phyloP scores from a whole-genome alignment of 1,140 invertebrate genomes.

The Drosophila rufa region DNA sequence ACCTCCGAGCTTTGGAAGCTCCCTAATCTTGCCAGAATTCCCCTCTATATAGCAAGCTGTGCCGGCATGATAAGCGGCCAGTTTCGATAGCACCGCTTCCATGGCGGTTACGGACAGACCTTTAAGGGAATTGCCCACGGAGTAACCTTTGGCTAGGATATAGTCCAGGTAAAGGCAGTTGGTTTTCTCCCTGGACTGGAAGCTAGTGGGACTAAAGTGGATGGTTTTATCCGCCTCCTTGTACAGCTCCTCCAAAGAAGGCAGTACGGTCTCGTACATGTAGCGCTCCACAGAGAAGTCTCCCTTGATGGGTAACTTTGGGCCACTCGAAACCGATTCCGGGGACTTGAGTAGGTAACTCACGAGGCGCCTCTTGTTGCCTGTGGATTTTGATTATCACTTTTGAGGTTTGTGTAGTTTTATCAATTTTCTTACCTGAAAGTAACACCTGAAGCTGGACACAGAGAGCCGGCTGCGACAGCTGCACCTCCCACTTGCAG shows the following conservation, averaged over 20 bases:
- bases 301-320: conserved; percentile 24
- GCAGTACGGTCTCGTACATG: conserved; percentile 53
- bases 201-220: conserved; percentile 20
- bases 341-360: conserved; percentile 57
- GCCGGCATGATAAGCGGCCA: conserved; percentile 87
- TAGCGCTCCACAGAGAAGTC: conserved; percentile 37
- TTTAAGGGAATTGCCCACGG: conserved; percentile 39
- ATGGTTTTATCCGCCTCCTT: conserved; percentile 15
- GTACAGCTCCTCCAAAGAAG: conserved; percentile 45
- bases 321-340: neutral
- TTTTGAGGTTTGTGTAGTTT: neutral
- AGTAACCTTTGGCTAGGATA: conserved; percentile 50
- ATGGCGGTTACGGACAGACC: conserved; percentile 86
- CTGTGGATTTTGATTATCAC: conserved; percentile 1
- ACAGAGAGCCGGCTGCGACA: conserved; percentile 20
- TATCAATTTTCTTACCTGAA: conserved; percentile 14
- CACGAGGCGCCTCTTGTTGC: conserved; percentile 18
- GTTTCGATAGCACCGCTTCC: conserved; percentile 85
- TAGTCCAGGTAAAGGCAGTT: conserved; percentile 47
- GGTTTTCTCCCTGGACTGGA: conserved; percentile 1
- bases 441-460: conserved; percentile 39
- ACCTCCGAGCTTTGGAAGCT: conserved; percentile 32
- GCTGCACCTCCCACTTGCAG: conserved; percentile 35
- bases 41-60: conserved; percentile 78
- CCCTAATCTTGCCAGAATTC: conserved; percentile 28